A percentile compares a stretch with the other conserved stretches of the same genome.
Conservation (phyloP, 2,113 vertebrate genomes). For the Indicator indicator region DNA sequence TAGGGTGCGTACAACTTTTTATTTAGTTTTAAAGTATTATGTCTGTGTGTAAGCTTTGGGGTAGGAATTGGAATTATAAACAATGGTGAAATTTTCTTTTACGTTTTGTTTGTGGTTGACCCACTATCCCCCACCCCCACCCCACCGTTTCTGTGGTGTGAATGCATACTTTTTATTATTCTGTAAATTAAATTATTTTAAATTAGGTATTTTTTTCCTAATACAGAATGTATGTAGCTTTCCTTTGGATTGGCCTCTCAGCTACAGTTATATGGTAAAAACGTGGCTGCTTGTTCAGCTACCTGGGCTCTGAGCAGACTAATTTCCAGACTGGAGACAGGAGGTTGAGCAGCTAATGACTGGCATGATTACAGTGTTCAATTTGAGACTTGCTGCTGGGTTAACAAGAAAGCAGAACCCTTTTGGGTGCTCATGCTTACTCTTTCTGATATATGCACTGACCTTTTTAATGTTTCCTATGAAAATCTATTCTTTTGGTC, state of each 20-base stretch:
- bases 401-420: constrained; percentile 38
- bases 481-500: neutral
- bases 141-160: neutral
- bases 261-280: constrained; percentile 56
- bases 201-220: constrained; percentile 45
- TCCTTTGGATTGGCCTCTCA: constrained; percentile 52
- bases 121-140: too few species aligned
- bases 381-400: constrained; percentile 25
- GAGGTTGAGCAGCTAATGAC: constrained; percentile 58
- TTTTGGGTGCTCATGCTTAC: neutral
- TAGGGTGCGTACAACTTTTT: too few species aligned
- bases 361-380: constrained; percentile 55
- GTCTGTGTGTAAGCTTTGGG: too few species aligned
- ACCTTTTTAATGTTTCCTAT: neutral
- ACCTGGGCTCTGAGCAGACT: constrained; percentile 51
- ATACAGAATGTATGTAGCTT: constrained; percentile 49
- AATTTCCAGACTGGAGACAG: constrained; percentile 68
- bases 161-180: neutral
- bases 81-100: too few species aligned
- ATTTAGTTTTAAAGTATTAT: too few species aligned
- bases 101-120: too few species aligned
- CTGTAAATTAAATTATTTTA: constrained; percentile 38
- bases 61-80: too few species aligned
- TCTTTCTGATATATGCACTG: neutral
- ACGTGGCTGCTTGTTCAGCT: constrained; percentile 58